Percentiles rank a stretch among this genome's conserved stretches.
These are phyloP conservation scores for Pterois miles DNA, from an alignment of 2,797 vertebrate species.

Conservation along the genomic window DNA sequence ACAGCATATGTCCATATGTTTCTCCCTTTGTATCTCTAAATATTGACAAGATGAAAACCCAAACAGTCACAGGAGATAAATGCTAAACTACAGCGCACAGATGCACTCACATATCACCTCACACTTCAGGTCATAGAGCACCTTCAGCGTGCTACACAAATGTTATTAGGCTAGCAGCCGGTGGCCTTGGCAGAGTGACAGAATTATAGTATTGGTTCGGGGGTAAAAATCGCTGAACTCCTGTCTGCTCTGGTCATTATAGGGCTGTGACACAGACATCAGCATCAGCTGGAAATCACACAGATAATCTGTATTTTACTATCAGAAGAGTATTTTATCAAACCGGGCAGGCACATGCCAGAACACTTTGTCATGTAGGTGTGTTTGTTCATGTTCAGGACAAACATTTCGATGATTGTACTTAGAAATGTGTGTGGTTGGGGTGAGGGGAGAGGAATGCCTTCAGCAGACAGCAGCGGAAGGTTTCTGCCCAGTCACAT, in stretches of 20 bases:
- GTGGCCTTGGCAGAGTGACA: conserved; percentile 64
- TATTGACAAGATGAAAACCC: conserved; percentile 23
- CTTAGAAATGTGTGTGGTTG: neutral
- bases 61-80: conserved; percentile 34
- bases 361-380: neutral
- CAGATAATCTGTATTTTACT: neutral
- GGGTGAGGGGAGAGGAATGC: conserved; percentile 34
- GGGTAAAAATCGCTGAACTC: neutral
- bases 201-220: conserved; percentile 46
- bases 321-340: conserved; percentile 1
- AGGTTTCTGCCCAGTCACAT: conserved; percentile 60
- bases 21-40: neutral
- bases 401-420: conserved; percentile 11
- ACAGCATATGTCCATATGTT: neutral
- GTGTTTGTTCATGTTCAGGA: neutral
- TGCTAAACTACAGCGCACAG: conserved; percentile 17
- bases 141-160: conserved; percentile 33
- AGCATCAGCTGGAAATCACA: conserved; percentile 3
- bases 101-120: conserved; percentile 43
- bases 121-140: conserved; percentile 38
- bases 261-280: conserved; percentile 15
- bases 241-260: conserved; percentile 3
- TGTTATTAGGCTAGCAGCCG: conserved; percentile 55
- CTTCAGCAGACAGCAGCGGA: conserved; percentile 63
- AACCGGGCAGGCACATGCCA: neutral